phyloP scores from a whole-genome alignment of 2,888 invertebrate species.

The Invenusta paracnida region DNA sequence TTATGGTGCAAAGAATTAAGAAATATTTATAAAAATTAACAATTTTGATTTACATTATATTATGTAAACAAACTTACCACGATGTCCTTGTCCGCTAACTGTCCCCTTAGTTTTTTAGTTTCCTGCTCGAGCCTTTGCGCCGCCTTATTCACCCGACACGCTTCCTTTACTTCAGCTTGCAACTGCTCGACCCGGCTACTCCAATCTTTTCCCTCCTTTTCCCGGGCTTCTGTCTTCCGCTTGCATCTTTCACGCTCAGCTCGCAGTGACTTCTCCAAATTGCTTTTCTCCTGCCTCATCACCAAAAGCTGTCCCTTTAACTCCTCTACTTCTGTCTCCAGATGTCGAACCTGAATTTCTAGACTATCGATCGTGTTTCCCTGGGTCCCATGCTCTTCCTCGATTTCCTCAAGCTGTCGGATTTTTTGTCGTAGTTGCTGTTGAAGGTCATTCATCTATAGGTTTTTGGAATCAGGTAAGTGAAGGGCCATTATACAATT shows the following conservation, averaged over 20 bases:
- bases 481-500: too few relatives aligned
- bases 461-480: too few relatives aligned
- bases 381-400: not conserved
- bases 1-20: too few relatives aligned
- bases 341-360: not conserved
- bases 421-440: not conserved
- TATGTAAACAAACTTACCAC: not conserved
- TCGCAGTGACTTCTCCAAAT: not conserved
- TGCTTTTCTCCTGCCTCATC: not conserved
- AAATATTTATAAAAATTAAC: too few relatives aligned
- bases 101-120: not conserved
- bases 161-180: not conserved
- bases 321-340: not conserved
- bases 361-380: not conserved
- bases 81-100: not conserved
- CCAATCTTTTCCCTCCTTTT: not conserved
- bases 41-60: too few relatives aligned
- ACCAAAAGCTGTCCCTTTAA: not conserved
- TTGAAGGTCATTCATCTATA: not conserved
- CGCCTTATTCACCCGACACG: not conserved
- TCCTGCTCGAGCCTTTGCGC: not conserved
- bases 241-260: not conserved
- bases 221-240: not conserved
- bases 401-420: not conserved
- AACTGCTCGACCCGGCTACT: not conserved